phyloP scores from a whole-genome alignment of 1,140 invertebrate species.

The Heliothis virescens region DNA sequence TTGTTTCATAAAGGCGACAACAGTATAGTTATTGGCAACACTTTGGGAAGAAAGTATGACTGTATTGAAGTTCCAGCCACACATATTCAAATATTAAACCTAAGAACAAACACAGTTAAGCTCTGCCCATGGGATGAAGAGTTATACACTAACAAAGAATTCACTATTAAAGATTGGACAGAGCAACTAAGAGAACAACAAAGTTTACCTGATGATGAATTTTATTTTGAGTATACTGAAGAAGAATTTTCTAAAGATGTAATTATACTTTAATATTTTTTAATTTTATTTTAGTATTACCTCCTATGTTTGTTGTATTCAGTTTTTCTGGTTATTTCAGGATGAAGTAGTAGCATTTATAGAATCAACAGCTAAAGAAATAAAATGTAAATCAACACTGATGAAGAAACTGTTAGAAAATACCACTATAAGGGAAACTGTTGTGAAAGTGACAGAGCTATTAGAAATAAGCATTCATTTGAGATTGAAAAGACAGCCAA shows the following conservation, averaged over 20 bases:
- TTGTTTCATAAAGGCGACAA: conserved; percentile 88
- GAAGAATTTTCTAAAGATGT: conserved; percentile 61
- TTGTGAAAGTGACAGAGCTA: conserved; percentile 85
- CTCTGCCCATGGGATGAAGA: conserved; percentile 74
- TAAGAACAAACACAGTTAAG: conserved; percentile 80
- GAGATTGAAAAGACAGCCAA: conserved; percentile 88
- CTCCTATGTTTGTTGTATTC: not conserved
- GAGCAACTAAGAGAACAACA: conserved; percentile 73
- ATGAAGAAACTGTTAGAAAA: conserved; percentile 81
- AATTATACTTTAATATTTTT: conserved; percentile 32
- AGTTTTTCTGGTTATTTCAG: conserved; percentile 64
- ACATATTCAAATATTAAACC: conserved; percentile 89
- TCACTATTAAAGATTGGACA: conserved; percentile 63
- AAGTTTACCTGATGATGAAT: conserved; percentile 69
- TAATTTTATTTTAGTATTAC: not conserved
- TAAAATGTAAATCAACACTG: conserved; percentile 63
- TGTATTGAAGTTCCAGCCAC: conserved; percentile 91
- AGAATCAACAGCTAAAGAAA: conserved; percentile 61
- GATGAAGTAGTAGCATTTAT: conserved; percentile 76
- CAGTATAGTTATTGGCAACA: conserved; percentile 87
- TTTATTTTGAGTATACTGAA: conserved; percentile 57
- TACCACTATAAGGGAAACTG: conserved; percentile 72
- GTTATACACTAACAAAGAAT: conserved; percentile 35
- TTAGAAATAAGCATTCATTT: conserved; percentile 88
- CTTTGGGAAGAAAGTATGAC: conserved; percentile 85